Percentiles rank a stretch among this genome's conserved stretches.
These are phyloP conservation scores for Brachionus angularis DNA, from an alignment of 1,140 invertebrate genomes.

Conservation along the genomic window DNA sequence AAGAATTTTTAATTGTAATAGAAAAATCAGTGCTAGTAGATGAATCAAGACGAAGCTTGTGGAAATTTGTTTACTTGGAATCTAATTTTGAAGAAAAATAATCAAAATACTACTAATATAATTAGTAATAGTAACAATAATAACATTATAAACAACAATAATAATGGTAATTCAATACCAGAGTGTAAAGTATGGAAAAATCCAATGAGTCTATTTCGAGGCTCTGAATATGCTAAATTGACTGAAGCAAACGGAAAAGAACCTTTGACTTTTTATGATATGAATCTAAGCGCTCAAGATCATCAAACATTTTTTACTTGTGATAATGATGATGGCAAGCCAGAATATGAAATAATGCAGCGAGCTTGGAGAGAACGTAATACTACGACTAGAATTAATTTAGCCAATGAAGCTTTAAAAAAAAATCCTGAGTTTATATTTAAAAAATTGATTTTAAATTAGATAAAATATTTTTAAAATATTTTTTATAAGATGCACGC, in stretches of 20 bases:
- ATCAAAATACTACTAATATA: background rate
- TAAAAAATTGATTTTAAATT: constrained; percentile 4
- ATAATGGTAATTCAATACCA: constrained; percentile 60
- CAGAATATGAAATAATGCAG: constrained; percentile 94
- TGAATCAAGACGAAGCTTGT: background rate
- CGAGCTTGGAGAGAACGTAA: constrained; percentile 94
- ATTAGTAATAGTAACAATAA: background rate
- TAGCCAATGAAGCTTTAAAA: constrained; percentile 82
- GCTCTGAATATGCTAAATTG: constrained; percentile 90
- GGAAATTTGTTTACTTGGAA: background rate
- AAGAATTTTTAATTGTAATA: background rate
- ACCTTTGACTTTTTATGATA: constrained; percentile 95
- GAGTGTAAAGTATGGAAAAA: constrained; percentile 98
- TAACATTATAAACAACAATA: too few species aligned
- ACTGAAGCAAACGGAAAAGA: constrained; percentile 85
- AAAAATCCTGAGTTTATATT: constrained; percentile 74
- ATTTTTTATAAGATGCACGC: constrained; percentile 65
- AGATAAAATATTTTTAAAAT: background rate
- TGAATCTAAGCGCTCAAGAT: constrained; percentile 97
- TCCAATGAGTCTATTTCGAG: constrained; percentile 88
- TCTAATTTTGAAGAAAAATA: background rate
- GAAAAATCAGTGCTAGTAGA: constrained; percentile 4
- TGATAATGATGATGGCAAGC: constrained; percentile 79
- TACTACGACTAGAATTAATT: constrained; percentile 81
- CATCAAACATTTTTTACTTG: constrained; percentile 97